Evolutionary conservation across 2,888 invertebrate genomes (phyloP), one percentile per base, ranked within the genome.

Genomic region (Ypsolopha sequella): DNA sequence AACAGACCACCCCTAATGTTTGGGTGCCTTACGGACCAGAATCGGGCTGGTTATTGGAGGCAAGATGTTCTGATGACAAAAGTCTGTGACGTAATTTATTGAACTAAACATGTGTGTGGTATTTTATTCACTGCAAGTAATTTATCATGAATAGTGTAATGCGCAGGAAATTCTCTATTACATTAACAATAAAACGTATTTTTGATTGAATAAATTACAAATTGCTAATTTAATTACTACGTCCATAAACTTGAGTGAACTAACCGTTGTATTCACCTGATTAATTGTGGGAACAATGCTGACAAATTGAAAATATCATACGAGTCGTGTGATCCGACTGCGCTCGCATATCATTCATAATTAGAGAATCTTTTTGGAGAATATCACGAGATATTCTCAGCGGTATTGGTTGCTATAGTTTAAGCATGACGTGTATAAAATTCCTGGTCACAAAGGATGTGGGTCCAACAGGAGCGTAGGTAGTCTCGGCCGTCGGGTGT

Each of bases 351-450:
- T 61, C 60, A 60, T 60, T 65, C 62, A 68, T 72, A 75, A 80
- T 77, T 73, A 76, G 68, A 63, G 57, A 63, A 68, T 65, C 61
- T 65, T 72, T 70, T 72, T 63, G 66, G 68, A 66, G 66, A 70
- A 75, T 69, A 70, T 70, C 60, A 64, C 62, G 59, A 57, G 62
- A 66, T 68, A 74, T 75, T 80, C 77, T 75, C 75, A 70, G 39
- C 48, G 38, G 39, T 24, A 24, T 24, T 24, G 24, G 24, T 24
- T 4, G 24, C 24, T 24, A 24, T 24, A 24, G 24, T 9, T n/a
- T 24, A 69, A 70, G 68, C 73, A 73, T 85, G 85, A 84, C 82
- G 73, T 59, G 70, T 70, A 69, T 65, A 75, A 80, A 81, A 80
- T 80, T 74, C 73, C 65, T 64, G 60, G 57, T 73, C 73, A 81